Percentiles rank a stretch among this genome's conserved stretches.
Evolutionary conservation across 2,113 vertebrate genomes (phyloP).

Genomic region (Polyodon spathula): DNA sequence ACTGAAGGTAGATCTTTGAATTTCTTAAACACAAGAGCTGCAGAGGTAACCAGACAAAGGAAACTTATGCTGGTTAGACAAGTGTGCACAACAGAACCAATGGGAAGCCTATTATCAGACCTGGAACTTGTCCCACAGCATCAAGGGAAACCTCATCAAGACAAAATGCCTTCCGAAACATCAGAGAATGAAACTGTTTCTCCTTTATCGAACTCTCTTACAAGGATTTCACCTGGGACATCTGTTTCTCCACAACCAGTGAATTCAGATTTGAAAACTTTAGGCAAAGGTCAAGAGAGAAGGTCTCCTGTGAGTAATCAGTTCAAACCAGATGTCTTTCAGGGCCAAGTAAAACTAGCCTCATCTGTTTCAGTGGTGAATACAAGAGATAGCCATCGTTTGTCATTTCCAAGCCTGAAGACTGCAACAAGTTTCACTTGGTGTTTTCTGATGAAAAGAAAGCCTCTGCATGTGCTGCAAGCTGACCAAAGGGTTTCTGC

Average conservation of each 20-base stretch:
- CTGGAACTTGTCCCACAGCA: constrained; percentile 53
- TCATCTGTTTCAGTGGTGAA: constrained; percentile 53
- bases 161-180: constrained; percentile 32
- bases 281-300: constrained; percentile 57
- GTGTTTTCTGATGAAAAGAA: constrained; percentile 87
- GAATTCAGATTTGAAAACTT: constrained; percentile 48
- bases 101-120: constrained; percentile 70
- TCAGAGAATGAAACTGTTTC: constrained; percentile 54
- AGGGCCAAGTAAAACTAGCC: constrained; percentile 53
- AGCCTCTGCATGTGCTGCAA: constrained; percentile 73
- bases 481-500: constrained; percentile 79
- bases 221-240: constrained; percentile 38
- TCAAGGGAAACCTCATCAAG: constrained; percentile 37
- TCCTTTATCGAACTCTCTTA: constrained; percentile 9
- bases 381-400: constrained; percentile 59
- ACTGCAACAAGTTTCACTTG: constrained; percentile 86
- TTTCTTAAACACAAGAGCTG: constrained; percentile 56
- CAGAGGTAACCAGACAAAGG: constrained; percentile 68
- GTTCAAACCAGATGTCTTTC: constrained; percentile 42
- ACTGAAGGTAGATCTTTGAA: constrained; percentile 59
- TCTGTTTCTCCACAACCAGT: constrained; percentile 28
- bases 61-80: constrained; percentile 85
- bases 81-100: constrained; percentile 82
- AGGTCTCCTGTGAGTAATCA: constrained; percentile 53
- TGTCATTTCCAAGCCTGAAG: constrained; percentile 86